Conservation (phyloP, 1,140 invertebrate genomes). For the Druon quercuslanigerum region DNA sequence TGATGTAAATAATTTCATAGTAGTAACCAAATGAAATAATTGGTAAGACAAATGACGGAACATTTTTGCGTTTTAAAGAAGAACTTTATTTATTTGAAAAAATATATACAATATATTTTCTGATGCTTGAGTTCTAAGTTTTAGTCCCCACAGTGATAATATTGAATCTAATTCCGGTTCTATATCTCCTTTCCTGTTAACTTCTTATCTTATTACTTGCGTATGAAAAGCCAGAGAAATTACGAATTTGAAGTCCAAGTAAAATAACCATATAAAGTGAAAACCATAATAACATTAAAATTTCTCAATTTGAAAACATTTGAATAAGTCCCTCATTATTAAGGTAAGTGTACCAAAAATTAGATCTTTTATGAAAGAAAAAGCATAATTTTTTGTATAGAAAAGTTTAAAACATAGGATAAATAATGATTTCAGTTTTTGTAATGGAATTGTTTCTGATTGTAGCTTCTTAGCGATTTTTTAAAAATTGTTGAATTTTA, state of each 20-base stretch:
- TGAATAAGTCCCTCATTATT: not conserved
- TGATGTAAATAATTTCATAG: constrained; percentile 17
- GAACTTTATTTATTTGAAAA: not conserved
- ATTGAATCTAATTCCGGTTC: constrained; percentile 13
- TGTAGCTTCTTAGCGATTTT: too few species aligned
- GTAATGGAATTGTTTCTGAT: too few species aligned
- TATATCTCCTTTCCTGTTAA: constrained; percentile 3
- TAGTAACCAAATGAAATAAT: not conserved
- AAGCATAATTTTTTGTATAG: too few species aligned
- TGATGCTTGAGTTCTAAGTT: not conserved
- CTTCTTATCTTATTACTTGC: constrained; percentile 2
- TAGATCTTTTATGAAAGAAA: too few species aligned
- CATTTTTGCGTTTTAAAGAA: not conserved
- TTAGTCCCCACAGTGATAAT: not conserved
- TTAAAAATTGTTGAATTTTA: too few species aligned
- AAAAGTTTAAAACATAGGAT: too few species aligned
- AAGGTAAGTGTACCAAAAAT: too few species aligned
- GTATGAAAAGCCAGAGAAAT: not conserved
- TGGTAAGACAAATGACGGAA: too few species aligned
- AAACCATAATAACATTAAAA: not conserved
- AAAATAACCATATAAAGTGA: not conserved
- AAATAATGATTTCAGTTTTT: too few species aligned
- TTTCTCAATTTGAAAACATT: not conserved
- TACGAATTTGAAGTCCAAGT: not conserved
- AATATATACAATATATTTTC: not conserved